Evolutionary conservation across 1,140 invertebrate genomes (phyloP).

Genomic region (Triops cancriformis): DNA sequence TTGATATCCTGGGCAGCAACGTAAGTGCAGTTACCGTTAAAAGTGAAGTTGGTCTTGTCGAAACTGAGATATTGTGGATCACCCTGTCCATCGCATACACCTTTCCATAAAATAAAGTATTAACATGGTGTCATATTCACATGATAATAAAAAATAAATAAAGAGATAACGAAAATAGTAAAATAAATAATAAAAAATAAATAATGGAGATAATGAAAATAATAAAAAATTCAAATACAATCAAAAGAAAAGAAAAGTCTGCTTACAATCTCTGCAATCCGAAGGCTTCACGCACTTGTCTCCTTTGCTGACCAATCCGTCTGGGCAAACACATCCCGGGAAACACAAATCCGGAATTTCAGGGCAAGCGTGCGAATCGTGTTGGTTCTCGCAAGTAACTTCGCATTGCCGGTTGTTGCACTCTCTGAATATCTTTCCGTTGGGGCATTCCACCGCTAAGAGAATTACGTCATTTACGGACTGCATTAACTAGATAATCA

Average conservation of each 20-base stretch:
- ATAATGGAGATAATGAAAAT: constrained; percentile 17
- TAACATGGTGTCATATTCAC: too few species aligned
- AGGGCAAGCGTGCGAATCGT: constrained; percentile 50
- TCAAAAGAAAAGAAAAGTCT: too few species aligned
- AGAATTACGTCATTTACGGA: constrained; percentile 2
- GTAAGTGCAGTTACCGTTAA: constrained; percentile 70
- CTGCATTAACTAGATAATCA: not conserved
- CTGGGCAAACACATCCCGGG: constrained; percentile 73
- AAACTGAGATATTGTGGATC: constrained; percentile 63
- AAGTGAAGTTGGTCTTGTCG: constrained; percentile 58
- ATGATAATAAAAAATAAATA: constrained; percentile 26
- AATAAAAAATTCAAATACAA: not conserved
- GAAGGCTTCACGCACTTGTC: constrained; percentile 57
- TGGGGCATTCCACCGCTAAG: constrained; percentile 54
- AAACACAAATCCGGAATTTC: constrained; percentile 56
- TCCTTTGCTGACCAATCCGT: constrained; percentile 59
- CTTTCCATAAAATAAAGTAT: constrained; percentile 34
- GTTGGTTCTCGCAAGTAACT: constrained; percentile 55
- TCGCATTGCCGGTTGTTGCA: constrained; percentile 66
- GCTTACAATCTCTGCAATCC: constrained; percentile 64
- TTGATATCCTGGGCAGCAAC: constrained; percentile 55
- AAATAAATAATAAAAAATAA: constrained; percentile 19
- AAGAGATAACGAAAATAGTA: constrained; percentile 16
- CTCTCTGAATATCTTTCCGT: constrained; percentile 65
- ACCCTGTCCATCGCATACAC: constrained; percentile 58